Evolutionary conservation across 2,113 vertebrate genomes (phyloP).

Genomic region (Coryphaenoides rupestris): DNA sequence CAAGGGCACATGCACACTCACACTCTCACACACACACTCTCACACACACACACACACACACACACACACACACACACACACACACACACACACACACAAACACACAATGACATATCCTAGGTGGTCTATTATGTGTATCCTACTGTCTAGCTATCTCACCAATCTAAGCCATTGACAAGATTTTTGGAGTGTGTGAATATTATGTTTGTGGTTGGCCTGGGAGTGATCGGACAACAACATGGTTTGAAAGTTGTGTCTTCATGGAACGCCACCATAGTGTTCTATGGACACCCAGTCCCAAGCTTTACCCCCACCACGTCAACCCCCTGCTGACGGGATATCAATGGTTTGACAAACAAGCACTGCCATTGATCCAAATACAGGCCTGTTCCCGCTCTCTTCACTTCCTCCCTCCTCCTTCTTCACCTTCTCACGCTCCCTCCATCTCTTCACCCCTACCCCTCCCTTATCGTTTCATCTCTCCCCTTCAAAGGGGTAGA

Average conservation of each 20-base stretch:
- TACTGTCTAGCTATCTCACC: no score
- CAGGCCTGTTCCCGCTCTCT: neutral
- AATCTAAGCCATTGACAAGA: no score
- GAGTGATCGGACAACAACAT: conserved; percentile 7
- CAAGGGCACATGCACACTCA: neutral
- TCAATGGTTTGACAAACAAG: conserved; percentile 55
- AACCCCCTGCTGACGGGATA: conserved; percentile 41
- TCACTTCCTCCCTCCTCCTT: conserved; percentile 16
- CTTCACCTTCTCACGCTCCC: conserved; percentile 18
- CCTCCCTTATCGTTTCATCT: conserved; percentile 33
- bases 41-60: neutral
- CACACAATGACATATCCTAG: no score
- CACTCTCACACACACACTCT: neutral
- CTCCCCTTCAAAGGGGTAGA: conserved; percentile 49
- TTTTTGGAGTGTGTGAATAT: neutral
- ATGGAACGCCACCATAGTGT: conserved; percentile 21
- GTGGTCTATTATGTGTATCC: no score
- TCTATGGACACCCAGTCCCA: conserved; percentile 17
- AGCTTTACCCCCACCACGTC: conserved; percentile 20
- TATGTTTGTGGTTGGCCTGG: neutral
- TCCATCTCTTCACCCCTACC: conserved; percentile 1
- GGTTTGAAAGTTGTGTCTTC: conserved; percentile 7
- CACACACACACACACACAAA: neutral
- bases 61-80: neutral
- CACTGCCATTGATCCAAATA: conserved; percentile 48